phyloP scores from a whole-genome alignment of 2,797 vertebrate species.

The Micrastur ruficollis region DNA sequence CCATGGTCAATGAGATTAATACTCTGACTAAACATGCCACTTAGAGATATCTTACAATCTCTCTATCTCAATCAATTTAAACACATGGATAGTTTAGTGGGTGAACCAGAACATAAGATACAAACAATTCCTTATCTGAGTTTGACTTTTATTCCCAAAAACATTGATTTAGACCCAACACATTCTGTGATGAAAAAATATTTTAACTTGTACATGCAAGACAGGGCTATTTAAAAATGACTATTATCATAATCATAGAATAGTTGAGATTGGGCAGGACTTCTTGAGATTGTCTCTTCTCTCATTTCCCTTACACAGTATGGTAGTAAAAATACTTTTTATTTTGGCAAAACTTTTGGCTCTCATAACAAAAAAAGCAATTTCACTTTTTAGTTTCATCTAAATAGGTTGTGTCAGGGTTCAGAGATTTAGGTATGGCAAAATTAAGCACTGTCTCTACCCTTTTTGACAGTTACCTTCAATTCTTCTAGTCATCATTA shows the following conservation, averaged over 20 bases:
- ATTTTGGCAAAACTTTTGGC: neutral
- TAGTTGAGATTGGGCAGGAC: neutral
- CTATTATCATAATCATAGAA: neutral
- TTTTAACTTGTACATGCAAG: neutral
- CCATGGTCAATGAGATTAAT: neutral
- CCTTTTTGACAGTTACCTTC: neutral
- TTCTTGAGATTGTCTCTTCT: neutral
- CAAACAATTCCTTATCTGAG: neutral
- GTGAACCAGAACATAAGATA: neutral
- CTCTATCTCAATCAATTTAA: neutral
- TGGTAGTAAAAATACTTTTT: neutral
- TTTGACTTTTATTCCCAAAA: neutral
- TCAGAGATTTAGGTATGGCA: neutral
- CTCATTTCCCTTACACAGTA: neutral
- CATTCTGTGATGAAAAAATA: neutral
- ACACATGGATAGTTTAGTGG: neutral
- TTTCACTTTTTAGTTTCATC: neutral
- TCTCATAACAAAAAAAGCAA: neutral
- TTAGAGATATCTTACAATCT: neutral
- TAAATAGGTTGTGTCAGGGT: neutral
- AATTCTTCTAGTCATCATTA: neutral
- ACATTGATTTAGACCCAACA: neutral
- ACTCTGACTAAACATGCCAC: neutral
- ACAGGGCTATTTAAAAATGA: neutral
- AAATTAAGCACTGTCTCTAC: neutral